Base-by-base conservation (phyloP, 2,888 invertebrate genomes). In the Phania funesta region DNA sequence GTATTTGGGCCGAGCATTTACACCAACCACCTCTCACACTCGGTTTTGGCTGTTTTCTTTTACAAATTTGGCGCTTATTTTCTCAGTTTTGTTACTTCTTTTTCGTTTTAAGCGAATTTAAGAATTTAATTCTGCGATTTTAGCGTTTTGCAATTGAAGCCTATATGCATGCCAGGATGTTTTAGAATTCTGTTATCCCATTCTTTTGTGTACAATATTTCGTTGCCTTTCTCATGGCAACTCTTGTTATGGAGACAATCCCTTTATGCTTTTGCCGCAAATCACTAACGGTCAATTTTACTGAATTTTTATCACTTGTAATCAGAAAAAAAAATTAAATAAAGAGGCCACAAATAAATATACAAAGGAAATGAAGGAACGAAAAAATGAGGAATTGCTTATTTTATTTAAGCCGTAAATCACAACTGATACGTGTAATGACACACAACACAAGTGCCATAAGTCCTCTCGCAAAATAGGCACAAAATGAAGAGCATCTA, bases 301-400 rank as follows among this genome's bases (percentile, higher is more conserved):
- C 26, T 68, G 76, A 48, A 73, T 58, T 74, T 44, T 84, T 79
- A 79, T 82, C 79, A 74, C 65, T 62, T 48, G 38, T 46, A 78
- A 82, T 82, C 77, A 74, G 56, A 73, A 46, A 46, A 35, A 5
- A n/a, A 26, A 29, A n/a, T n/a, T n/a, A n/a, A 68, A 48, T 13
- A 71, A 71, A 18, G 18, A 54, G 65, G 20, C 35, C 75, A 75
- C 46, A 52, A 26, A 18, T 38, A 56, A 32, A 64, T 32, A 41
- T 24, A 11, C 13, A 5, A 35, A 22, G 3, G 38, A 18, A 73
- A 22, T 16, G 13, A 41, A 62, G 20, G 11, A 56, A 29, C 22
- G 35, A 85, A 88, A 64, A 87, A 89, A 89, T 90, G 89, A 89
- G 86, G 87, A 89, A 89, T 88, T 89, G 86, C 88, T 87, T 86